Base-by-base conservation (phyloP, 1,140 invertebrate genomes). In the Drosophila setifemur region DNA sequence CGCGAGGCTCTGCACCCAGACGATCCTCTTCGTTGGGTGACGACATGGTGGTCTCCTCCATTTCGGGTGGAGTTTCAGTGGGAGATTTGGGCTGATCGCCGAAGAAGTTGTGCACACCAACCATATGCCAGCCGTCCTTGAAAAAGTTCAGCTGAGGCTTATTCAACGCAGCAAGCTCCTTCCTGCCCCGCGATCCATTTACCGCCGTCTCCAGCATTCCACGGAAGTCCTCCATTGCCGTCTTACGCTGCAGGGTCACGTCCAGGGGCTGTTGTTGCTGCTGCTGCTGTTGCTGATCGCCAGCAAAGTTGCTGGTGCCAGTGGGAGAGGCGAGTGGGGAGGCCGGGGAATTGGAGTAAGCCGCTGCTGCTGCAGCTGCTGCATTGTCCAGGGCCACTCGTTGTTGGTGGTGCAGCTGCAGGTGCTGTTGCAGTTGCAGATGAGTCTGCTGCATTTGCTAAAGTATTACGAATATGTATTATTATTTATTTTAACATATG, bases 301-400 rank as follows among this genome's bases (percentile, higher is more conserved):
- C 61, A 33, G 47, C 91, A 70, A 53, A 92, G 90, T 45, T 92
- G 72, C 67, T 91, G 81, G 57, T 91, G 90, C 74, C 81, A 35
- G 79, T 70, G 91, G 91, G 68, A 89, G 91, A 87, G 4, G 89
- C 88, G 12, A 90, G 72, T 0, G 88, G 88, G 7, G 88, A 89
- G 6, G 88, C 88, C 44, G 88, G 88, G 1, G 88, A 89, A 66
- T 86, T 89, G 4, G 77, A 83, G 18, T 74, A 76, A 18, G 82
- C 78, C 16, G 73, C 40, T 11, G 75, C 54, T 16, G 47, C 70
- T 1, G 47, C 52, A 26, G 66, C 40, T 19, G 68, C 57, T 49
- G 78, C 53, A 49, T 60, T 71, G 7, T 72, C 68, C 55, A 72
- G 26, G 0, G 53, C 68, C 12, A 63, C 55, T 3, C 70, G 58